Conservation (phyloP, 1,140 invertebrate genomes). For the Medauroidea extradentata region DNA sequence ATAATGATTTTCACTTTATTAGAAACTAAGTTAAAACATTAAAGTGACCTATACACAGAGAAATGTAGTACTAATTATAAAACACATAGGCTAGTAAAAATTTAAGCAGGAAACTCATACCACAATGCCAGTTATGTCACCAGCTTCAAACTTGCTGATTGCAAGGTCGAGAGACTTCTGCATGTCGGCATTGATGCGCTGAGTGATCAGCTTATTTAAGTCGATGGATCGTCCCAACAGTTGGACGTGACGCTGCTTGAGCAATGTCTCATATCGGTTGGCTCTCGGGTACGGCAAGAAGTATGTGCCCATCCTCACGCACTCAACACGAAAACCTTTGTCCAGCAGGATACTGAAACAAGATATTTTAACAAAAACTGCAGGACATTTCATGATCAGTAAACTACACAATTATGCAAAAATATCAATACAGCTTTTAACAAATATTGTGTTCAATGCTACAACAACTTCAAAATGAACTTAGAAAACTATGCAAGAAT, state of each 20-base stretch:
- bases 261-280: slow-evolving; percentile 91
- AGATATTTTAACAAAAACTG: background rate
- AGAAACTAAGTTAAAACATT: no score
- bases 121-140: slow-evolving; percentile 95
- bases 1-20: no score
- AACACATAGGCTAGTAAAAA: no score
- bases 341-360: slow-evolving; percentile 85
- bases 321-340: slow-evolving; percentile 94
- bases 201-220: slow-evolving; percentile 92
- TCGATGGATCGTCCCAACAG: slow-evolving; percentile 94
- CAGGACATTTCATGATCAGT: background rate
- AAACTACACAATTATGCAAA: no score
- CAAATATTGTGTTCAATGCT: no score
- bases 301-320: slow-evolving; percentile 74
- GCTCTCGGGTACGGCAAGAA: slow-evolving; percentile 80
- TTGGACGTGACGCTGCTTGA: slow-evolving; percentile 96
- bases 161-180: slow-evolving; percentile 93
- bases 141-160: slow-evolving; percentile 93
- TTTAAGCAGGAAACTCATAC: no score
- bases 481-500: no score
- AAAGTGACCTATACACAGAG: no score
- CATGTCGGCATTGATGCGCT: slow-evolving; percentile 93
- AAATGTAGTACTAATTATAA: no score
- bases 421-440: no score
- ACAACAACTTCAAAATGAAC: no score